Percentiles rank a stretch among this genome's conserved stretches.
Conservation (phyloP, 2,888 invertebrate species). For the Zelleria hepariella region DNA sequence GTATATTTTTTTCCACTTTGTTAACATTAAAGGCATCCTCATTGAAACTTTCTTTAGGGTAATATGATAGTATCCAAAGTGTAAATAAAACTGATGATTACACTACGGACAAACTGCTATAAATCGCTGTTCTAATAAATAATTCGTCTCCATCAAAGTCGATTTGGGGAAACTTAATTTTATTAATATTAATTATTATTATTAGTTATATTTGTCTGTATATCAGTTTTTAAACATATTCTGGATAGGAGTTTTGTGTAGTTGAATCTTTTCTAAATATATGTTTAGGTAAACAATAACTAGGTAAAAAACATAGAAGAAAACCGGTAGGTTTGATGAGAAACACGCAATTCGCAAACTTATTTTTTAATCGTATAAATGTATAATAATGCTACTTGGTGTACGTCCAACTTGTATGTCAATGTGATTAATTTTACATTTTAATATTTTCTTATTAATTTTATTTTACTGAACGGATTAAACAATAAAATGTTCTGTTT, state of each 20-base stretch:
- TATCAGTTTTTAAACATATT: conserved; percentile 50
- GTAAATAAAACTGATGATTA: conserved; percentile 1
- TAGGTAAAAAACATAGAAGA: conserved; percentile 26
- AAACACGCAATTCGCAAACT: conserved; percentile 27
- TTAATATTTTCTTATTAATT: background rate
- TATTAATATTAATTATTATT: conserved; percentile 21
- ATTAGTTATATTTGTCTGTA: conserved; percentile 67
- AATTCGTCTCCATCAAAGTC: conserved; percentile 27
- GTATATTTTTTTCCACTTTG: conserved; percentile 62
- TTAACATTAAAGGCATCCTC: conserved; percentile 39
- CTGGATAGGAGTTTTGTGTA: conserved; percentile 38
- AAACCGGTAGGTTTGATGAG: conserved; percentile 46
- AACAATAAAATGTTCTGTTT: conserved; percentile 73
- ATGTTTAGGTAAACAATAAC: conserved; percentile 37
- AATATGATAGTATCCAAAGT: conserved; percentile 21
- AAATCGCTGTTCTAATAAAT: conserved; percentile 21
- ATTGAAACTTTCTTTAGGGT: conserved; percentile 6
- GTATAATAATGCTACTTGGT: conserved; percentile 63
- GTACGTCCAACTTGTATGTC: conserved; percentile 70
- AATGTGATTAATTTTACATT: conserved; percentile 64
- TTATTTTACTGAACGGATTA: conserved; percentile 61
- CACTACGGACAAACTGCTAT: background rate
- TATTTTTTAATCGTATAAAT: conserved; percentile 54
- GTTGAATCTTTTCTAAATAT: conserved; percentile 50
- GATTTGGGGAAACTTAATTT: conserved; percentile 37